Percentiles rank a stretch among this genome's conserved stretches.
These are phyloP conservation scores for Maniola jurtina DNA, from an alignment of 1,140 invertebrate species.

Conservation along the genomic window DNA sequence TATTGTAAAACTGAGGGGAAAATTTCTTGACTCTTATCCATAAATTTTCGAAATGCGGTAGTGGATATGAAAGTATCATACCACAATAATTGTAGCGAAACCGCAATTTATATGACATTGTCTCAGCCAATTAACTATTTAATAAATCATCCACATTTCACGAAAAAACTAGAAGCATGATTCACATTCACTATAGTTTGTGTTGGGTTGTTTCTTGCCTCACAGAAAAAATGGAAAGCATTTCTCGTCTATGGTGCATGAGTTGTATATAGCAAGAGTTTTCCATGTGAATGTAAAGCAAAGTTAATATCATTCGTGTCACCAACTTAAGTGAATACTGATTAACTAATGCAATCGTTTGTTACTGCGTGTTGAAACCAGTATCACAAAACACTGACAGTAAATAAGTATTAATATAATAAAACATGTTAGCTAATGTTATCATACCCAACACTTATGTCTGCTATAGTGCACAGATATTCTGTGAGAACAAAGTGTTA, in stretches of 20 bases:
- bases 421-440: not conserved
- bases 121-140: not conserved
- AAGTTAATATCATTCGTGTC: too few relatives aligned
- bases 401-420: not conserved
- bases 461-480: not conserved
- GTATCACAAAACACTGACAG: not conserved
- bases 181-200: conserved; percentile 7
- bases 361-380: too few relatives aligned
- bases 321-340: too few relatives aligned
- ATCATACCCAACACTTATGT: not conserved
- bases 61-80: not conserved
- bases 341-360: too few relatives aligned
- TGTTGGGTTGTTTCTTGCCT: conserved; percentile 13
- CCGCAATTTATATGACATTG: not conserved
- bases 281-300: too few relatives aligned
- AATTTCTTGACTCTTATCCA: not conserved
- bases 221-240: not conserved
- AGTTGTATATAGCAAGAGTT: too few relatives aligned
- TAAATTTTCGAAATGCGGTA: conserved; percentile 11
- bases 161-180: conserved; percentile 16
- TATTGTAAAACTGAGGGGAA: not conserved
- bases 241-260: too few relatives aligned
- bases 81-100: conserved; percentile 5
- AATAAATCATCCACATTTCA: conserved; percentile 21
- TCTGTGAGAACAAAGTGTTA: not conserved